phyloP scores from a whole-genome alignment of 2,797 vertebrate species.

The Ctenosaura bakeri region DNA sequence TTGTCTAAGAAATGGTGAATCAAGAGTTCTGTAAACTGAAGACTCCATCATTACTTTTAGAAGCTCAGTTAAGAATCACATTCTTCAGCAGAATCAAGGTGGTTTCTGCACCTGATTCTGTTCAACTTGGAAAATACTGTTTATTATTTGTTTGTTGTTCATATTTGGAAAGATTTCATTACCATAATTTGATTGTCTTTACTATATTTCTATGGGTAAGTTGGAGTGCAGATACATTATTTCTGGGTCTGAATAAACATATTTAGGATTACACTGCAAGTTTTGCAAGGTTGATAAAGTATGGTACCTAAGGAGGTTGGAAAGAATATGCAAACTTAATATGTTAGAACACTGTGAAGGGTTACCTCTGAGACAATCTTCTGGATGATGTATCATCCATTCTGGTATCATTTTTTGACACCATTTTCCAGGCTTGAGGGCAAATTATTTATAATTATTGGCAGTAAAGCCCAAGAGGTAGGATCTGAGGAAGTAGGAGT shows the following conservation, averaged over 20 bases:
- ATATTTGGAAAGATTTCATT: neutral
- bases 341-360: neutral
- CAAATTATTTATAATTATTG: constrained; percentile 28
- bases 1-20: neutral
- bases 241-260: neutral
- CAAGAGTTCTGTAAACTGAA: neutral
- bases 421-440: neutral
- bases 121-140: neutral
- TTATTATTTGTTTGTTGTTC: neutral
- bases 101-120: neutral
- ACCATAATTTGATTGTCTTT: neutral
- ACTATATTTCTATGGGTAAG: neutral
- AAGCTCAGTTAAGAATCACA: neutral
- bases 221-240: neutral
- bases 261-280: too few relatives aligned
- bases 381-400: neutral
- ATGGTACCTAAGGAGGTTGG: neutral
- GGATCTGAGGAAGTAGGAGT: constrained; percentile 15
- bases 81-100: neutral
- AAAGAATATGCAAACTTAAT: neutral
- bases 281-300: neutral
- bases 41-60: neutral
- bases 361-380: neutral
- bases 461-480: constrained; percentile 5
- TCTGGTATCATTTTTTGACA: constrained; percentile 4